phyloP scores from a whole-genome alignment of 2,797 vertebrate genomes.

The Acestrorhynchus altus region DNA sequence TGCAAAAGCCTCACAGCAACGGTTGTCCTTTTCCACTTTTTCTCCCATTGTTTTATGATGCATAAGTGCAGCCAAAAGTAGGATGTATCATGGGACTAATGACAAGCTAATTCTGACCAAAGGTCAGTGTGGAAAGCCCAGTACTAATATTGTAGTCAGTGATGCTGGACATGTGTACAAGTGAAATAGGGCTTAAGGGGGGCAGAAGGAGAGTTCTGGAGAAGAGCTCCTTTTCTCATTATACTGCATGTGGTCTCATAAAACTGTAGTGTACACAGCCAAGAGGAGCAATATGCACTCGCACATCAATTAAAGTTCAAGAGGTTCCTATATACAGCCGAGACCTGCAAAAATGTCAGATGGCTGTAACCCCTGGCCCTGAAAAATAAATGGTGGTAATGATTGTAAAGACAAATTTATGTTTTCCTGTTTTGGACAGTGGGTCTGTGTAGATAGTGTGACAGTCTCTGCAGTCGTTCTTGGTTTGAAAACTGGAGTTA shows the following conservation, averaged over 20 bases:
- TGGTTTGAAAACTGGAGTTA: not conserved
- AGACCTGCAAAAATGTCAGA: conserved; percentile 21
- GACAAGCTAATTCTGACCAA: conserved; percentile 42
- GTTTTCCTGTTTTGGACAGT: not conserved
- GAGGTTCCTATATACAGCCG: conserved; percentile 27
- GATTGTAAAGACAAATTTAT: conserved; percentile 1
- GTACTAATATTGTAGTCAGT: conserved; percentile 36
- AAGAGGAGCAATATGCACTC: conserved; percentile 44
- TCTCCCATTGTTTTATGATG: not conserved
- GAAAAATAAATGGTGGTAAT: conserved; percentile 38
- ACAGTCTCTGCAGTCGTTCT: not conserved
- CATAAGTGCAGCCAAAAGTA: conserved; percentile 21
- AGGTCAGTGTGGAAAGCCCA: conserved; percentile 34
- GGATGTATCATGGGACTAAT: conserved; percentile 37
- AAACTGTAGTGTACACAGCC: conserved; percentile 34
- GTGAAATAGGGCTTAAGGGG: conserved; percentile 3
- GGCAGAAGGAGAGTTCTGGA: conserved; percentile 19
- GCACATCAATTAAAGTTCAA: conserved; percentile 39
- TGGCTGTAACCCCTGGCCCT: conserved; percentile 32
- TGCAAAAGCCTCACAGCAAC: not conserved
- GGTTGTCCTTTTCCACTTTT: conserved; percentile 14
- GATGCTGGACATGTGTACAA: conserved; percentile 36
- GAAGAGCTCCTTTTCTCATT: conserved; percentile 24
- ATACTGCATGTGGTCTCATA: conserved; percentile 38
- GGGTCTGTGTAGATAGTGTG: not conserved